A percentile compares a stretch with the other conserved stretches of the same genome.
These are phyloP conservation scores for Falco berigora DNA, from an alignment of 2,797 vertebrate genomes.

Conservation along the genomic window DNA sequence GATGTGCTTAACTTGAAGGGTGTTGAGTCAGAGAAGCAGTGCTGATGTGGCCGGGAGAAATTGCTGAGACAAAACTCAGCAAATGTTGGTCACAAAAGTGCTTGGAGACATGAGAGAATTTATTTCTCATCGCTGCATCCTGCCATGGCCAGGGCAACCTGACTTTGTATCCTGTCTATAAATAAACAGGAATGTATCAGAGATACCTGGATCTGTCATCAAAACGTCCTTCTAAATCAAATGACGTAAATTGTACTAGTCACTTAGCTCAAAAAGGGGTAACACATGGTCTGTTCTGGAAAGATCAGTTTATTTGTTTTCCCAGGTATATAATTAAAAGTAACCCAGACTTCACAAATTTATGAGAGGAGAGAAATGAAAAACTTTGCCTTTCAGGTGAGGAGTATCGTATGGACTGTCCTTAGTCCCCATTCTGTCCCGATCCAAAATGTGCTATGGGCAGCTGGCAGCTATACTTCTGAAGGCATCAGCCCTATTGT, in stretches of 20 bases:
- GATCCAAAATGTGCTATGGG: background rate
- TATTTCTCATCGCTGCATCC: background rate
- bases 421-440: background rate
- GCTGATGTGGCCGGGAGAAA: background rate
- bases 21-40: background rate
- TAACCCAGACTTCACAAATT: background rate
- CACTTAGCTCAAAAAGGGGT: background rate
- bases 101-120: background rate
- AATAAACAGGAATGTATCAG: background rate
- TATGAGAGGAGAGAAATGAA: background rate
- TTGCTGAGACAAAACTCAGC: background rate
- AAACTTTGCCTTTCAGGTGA: background rate
- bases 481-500: background rate
- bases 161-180: background rate
- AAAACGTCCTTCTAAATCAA: background rate
- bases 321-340: background rate
- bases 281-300: background rate
- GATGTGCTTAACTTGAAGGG: background rate
- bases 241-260: background rate
- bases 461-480: background rate
- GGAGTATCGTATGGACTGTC: background rate
- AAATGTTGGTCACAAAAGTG: background rate
- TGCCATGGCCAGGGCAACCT: background rate
- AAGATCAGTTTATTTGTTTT: background rate
- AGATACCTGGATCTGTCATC: background rate